Conservation (phyloP, 2,797 vertebrate species). For the Crax fasciolata region DNA sequence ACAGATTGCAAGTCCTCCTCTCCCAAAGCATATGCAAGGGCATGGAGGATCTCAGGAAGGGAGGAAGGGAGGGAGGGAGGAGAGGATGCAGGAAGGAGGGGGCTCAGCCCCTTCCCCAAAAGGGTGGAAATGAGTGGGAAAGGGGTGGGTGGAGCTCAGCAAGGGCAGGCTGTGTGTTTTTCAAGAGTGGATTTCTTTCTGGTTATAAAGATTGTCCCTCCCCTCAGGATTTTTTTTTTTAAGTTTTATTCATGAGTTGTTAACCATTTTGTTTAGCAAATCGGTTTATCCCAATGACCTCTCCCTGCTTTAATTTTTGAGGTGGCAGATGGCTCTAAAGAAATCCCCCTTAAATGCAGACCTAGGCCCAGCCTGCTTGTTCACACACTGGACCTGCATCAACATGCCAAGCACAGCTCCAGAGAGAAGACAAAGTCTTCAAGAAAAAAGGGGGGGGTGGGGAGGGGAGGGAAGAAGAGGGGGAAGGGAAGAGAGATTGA, state of each 20-base stretch:
- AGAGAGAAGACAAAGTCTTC: conserved; percentile 63
- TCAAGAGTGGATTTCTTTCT: conserved; percentile 1
- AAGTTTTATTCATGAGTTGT: conserved; percentile 94
- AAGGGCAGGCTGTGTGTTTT: conserved; percentile 52
- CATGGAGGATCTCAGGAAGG: not conserved
- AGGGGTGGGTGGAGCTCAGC: conserved; percentile 77
- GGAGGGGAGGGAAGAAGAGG: conserved; percentile 41
- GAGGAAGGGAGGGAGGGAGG: not conserved
- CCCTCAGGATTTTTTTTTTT: conserved; percentile 38
- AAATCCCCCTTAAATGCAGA: conserved; percentile 75
- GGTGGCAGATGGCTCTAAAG: conserved; percentile 90
- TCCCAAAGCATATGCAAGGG: conserved; percentile 76
- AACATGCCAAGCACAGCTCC: conserved; percentile 72
- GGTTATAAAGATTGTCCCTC: conserved; percentile 16
- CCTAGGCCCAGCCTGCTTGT: conserved; percentile 75
- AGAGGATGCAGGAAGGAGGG: not conserved
- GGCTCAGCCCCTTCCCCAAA: conserved; percentile 20
- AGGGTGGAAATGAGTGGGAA: conserved; percentile 86
- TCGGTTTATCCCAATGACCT: conserved; percentile 84
- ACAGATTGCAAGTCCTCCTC: conserved; percentile 85
- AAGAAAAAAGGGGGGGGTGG: conserved; percentile 32
- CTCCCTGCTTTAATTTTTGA: conserved; percentile 80
- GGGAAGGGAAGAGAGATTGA: not conserved
- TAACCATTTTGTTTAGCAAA: conserved; percentile 87
- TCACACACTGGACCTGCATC: conserved; percentile 70